Conservation (phyloP, 1,140 invertebrate species). For the Drosophila oshimai region DNA sequence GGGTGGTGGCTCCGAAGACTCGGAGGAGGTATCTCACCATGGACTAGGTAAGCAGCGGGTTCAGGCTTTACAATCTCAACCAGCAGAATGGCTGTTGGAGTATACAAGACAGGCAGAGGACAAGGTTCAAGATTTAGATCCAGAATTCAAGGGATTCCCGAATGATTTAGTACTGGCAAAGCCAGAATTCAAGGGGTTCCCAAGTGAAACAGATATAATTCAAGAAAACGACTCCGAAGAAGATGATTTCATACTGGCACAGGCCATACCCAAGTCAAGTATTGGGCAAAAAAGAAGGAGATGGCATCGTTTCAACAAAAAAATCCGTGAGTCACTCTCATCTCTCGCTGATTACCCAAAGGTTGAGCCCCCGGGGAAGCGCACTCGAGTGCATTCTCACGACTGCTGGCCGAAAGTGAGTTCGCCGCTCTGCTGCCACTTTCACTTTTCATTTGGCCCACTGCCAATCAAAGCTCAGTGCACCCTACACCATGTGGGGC, state of each 20-base stretch:
- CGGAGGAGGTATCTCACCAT: slow-evolving; percentile 27
- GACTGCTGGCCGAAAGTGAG: slow-evolving; percentile 20
- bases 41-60: slow-evolving; percentile 55
- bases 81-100: neutral
- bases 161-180: no score
- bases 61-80: neutral
- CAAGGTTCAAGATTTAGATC: no score
- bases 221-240: neutral
- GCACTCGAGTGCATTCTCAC: slow-evolving; percentile 12
- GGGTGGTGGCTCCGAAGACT: slow-evolving; percentile 31
- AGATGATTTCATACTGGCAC: neutral
- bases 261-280: no score
- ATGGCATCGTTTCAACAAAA: neutral
- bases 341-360: neutral
- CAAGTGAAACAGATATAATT: neutral
- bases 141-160: no score
- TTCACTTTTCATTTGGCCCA: slow-evolving; percentile 32
- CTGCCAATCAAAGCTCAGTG: slow-evolving; percentile 20
- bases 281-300: neutral
- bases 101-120: neutral
- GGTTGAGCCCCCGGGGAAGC: neutral
- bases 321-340: neutral
- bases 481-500: neutral
- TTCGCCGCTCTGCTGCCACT: slow-evolving; percentile 5
- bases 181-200: no score